These are phyloP conservation scores for Drosophila suboccidentalis DNA, from an alignment of 2,888 invertebrate species.

Conservation along the genomic window DNA sequence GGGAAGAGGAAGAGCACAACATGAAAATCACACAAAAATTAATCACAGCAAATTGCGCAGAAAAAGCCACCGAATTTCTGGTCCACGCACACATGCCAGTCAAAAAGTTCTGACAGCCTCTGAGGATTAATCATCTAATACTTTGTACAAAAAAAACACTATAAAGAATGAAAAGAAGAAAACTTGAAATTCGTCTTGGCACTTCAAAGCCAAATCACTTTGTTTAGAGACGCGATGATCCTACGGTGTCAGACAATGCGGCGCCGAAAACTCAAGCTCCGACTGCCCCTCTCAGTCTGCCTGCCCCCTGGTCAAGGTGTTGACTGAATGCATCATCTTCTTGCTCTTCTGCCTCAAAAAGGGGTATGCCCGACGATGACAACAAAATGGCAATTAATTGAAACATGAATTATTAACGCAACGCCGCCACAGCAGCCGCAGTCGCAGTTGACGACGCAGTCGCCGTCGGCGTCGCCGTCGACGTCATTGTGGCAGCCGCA, in stretches of 20 bases:
- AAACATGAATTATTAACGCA: conserved; percentile 81
- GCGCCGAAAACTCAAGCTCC: conserved; percentile 23
- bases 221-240: conserved; percentile 33
- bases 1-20: conserved; percentile 20
- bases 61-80: conserved; percentile 66
- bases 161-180: conserved; percentile 23
- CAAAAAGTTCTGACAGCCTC: conserved; percentile 61
- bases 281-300: not conserved
- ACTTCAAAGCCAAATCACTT: conserved; percentile 62
- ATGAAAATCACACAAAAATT: conserved; percentile 72
- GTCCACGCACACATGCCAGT: conserved; percentile 36
- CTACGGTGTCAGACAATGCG: conserved; percentile 43
- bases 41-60: conserved; percentile 81
- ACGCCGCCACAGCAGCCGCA: conserved; percentile 44
- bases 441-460: no score
- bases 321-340: conserved; percentile 60
- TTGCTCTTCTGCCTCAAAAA: conserved; percentile 2
- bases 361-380: conserved; percentile 56
- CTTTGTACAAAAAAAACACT: conserved; percentile 8
- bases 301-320: conserved; percentile 75
- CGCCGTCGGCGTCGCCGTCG: not conserved
- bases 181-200: conserved; percentile 81
- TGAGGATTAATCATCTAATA: conserved; percentile 76
- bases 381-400: conserved; percentile 82
- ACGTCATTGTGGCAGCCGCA: conserved; percentile 15